Conservation (phyloP, 2,888 invertebrate genomes). For the Drosophila recens region DNA sequence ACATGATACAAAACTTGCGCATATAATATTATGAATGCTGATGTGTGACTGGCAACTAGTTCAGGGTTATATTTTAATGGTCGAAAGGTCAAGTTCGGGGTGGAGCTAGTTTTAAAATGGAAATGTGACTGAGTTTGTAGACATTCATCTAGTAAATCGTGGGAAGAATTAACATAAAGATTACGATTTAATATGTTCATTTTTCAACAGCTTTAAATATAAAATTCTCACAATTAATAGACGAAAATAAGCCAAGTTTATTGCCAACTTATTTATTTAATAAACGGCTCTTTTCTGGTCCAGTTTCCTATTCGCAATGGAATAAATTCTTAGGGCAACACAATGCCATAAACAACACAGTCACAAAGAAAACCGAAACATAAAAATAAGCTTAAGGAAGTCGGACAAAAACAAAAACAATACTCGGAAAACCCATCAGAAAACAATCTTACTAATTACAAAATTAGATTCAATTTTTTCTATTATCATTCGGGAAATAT, state of each 20-base stretch:
- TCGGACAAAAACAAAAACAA: slow-evolving; percentile 4
- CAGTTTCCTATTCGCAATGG: neutral
- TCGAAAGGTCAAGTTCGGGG: slow-evolving; percentile 13
- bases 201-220: neutral
- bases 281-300: neutral
- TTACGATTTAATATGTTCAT: neutral
- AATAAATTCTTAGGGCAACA: slow-evolving; percentile 4
- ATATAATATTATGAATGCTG: slow-evolving; percentile 1
- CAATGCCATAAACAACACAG: neutral
- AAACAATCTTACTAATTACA: slow-evolving; percentile 16
- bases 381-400: neutral
- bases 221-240: neutral
- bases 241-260: neutral
- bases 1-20: neutral
- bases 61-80: slow-evolving; percentile 4
- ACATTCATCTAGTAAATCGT: neutral
- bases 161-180: slow-evolving; percentile 4
- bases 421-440: neutral
- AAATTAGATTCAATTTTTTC: slow-evolving; percentile 8
- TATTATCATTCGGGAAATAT: slow-evolving; percentile 1
- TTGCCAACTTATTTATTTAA: neutral
- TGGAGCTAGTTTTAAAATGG: slow-evolving; percentile 5
- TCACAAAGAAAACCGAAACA: neutral
- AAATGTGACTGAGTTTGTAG: neutral
- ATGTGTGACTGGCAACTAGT: slow-evolving; percentile 13